Evolutionary conservation across 2,888 invertebrate genomes (phyloP).

Genomic region (Hofmannophila pseudospretella): DNA sequence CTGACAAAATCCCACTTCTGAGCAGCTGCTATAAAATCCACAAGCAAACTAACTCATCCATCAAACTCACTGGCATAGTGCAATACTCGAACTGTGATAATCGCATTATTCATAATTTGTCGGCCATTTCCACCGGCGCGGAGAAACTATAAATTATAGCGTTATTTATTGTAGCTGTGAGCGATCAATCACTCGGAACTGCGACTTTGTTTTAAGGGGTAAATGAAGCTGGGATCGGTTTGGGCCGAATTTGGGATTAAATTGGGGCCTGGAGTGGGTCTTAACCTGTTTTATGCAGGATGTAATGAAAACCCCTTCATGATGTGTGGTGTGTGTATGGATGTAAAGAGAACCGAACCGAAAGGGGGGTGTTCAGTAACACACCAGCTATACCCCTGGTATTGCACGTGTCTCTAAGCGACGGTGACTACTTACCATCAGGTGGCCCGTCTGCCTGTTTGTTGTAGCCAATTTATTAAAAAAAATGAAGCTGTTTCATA

Average conservation of each 20-base stretch:
- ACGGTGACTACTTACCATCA: no score
- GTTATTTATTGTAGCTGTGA: conserved; percentile 16
- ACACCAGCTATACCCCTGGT: no score
- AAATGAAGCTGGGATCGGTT: conserved; percentile 29
- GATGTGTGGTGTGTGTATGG: no score
- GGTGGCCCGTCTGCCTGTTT: no score
- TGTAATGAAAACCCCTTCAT: no score
- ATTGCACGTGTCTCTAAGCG: no score
- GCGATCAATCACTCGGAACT: conserved; percentile 43
- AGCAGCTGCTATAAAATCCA: conserved; percentile 2
- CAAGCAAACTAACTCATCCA: conserved; percentile 31
- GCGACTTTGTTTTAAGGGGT: conserved; percentile 29
- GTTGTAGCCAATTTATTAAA: no score
- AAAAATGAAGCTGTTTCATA: no score
- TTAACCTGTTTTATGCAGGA: no score
- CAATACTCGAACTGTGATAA: conserved; percentile 30
- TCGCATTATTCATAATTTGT: conserved; percentile 59
- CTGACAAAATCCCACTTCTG: no score
- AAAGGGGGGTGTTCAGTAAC: no score
- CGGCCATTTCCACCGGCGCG: conserved; percentile 28
- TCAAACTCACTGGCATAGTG: conserved; percentile 32
- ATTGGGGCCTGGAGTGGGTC: not conserved
- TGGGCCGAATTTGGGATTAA: conserved; percentile 8
- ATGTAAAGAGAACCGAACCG: no score
- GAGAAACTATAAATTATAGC: conserved; percentile 30